These are phyloP conservation scores for Dynastes tityus DNA, from an alignment of 2,888 invertebrate genomes.

Conservation along the genomic window DNA sequence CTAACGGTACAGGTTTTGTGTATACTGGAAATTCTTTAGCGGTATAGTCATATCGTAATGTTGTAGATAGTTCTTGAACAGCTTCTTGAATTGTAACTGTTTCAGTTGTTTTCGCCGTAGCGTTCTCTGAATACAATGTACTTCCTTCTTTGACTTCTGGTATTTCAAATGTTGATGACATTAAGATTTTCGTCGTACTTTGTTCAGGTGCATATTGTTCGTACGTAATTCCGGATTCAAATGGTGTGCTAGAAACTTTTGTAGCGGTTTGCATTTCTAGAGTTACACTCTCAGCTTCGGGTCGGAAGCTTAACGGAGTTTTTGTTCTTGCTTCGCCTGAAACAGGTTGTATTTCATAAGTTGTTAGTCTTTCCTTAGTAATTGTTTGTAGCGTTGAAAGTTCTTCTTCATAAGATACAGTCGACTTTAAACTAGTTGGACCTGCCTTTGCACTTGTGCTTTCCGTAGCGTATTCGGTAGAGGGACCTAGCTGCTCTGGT, in stretches of 20 bases:
- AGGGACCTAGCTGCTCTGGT: too few species aligned
- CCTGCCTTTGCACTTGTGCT: too few species aligned
- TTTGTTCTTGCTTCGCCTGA: slow-evolving; percentile 15
- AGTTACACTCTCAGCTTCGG: slow-evolving; percentile 12
- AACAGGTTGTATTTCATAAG: slow-evolving; percentile 1
- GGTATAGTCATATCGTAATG: not conserved
- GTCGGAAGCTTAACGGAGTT: not conserved
- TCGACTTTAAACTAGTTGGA: too few species aligned
- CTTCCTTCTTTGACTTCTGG: not conserved
- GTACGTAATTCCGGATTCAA: too few species aligned
- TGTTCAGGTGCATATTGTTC: too few species aligned
- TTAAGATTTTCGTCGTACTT: not conserved
- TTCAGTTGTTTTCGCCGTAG: not conserved
- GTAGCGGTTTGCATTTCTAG: not conserved
- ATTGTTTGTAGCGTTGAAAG: too few species aligned
- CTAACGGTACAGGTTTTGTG: not conserved
- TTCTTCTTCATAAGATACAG: too few species aligned
- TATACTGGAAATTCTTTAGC: not conserved
- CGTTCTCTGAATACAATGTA: not conserved
- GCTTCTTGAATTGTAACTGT: not conserved
- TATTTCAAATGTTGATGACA: not conserved
- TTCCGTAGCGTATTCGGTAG: too few species aligned
- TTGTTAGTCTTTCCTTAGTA: not conserved
- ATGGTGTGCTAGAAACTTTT: too few species aligned
- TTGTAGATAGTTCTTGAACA: not conserved